Conservation (phyloP, 2,797 vertebrate genomes). For the Telmatherina bonti region DNA sequence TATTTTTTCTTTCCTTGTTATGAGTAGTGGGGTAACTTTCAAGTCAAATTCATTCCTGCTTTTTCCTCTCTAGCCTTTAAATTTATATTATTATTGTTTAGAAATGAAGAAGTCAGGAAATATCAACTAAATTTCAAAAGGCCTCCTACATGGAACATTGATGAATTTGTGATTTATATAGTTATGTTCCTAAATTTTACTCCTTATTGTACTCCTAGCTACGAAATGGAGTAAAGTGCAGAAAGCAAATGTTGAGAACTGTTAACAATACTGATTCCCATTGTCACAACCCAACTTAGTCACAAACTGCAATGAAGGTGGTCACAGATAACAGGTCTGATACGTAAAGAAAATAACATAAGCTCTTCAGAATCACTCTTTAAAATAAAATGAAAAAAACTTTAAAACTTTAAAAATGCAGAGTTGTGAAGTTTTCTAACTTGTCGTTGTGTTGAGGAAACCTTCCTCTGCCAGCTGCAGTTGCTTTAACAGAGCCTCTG, state of each 20-base stretch:
- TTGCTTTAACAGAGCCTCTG: constrained; percentile 77
- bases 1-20: no score
- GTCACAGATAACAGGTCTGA: neutral
- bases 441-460: constrained; percentile 49
- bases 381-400: neutral
- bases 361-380: neutral
- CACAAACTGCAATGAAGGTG: neutral
- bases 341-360: neutral
- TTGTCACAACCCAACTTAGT: neutral
- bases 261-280: neutral
- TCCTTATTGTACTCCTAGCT: neutral
- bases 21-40: no score
- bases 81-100: no score
- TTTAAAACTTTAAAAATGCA: constrained; percentile 47
- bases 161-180: neutral
- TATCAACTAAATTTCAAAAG: neutral
- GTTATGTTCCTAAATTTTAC: neutral
- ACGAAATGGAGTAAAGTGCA: neutral
- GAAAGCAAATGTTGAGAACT: neutral
- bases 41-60: neutral
- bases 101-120: no score
- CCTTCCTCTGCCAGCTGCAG: constrained; percentile 64
- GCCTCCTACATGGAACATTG: neutral
- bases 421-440: constrained; percentile 58
- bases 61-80: neutral